Percentiles rank a stretch among this genome's conserved stretches.
Conservation (phyloP, 2,113 vertebrate genomes). For the Plestiodon gilberti region DNA sequence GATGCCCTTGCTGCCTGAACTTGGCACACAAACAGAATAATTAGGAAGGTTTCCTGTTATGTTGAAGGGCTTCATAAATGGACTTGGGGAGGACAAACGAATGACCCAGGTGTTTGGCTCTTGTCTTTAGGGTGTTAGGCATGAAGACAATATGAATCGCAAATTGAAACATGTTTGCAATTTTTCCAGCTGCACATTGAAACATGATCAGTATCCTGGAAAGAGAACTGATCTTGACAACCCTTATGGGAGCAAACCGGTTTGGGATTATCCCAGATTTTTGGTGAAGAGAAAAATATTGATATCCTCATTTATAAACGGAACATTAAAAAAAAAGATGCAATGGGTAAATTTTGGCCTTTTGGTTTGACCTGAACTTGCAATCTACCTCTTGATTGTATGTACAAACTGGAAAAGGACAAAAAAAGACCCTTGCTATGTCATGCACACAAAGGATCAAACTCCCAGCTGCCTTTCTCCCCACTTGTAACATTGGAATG, state of each 20-base stretch:
- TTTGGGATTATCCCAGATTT: not conserved
- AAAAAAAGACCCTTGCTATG: not conserved
- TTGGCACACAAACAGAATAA: slow-evolving; percentile 13
- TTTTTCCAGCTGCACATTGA: no score
- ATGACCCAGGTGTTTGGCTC: not conserved
- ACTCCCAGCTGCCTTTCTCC: slow-evolving; percentile 17
- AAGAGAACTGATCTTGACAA: not conserved
- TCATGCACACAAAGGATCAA: not conserved
- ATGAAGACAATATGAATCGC: not conserved
- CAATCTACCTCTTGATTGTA: not conserved
- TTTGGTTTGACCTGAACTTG: not conserved
- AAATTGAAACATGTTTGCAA: not conserved
- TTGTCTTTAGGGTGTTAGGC: not conserved
- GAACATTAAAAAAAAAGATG: not conserved
- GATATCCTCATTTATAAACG: not conserved
- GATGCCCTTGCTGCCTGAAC: not conserved
- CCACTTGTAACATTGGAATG: slow-evolving; percentile 12
- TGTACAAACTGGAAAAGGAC: not conserved
- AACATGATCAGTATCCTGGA: no score
- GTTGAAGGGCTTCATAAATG: not conserved
- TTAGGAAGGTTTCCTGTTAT: slow-evolving; percentile 6
- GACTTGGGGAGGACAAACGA: slow-evolving; percentile 12
- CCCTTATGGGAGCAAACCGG: no score
- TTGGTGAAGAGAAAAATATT: not conserved
- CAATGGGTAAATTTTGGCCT: not conserved